These are phyloP conservation scores for Napeogenes sylphis DNA, from an alignment of 2,888 invertebrate species.

Conservation along the genomic window DNA sequence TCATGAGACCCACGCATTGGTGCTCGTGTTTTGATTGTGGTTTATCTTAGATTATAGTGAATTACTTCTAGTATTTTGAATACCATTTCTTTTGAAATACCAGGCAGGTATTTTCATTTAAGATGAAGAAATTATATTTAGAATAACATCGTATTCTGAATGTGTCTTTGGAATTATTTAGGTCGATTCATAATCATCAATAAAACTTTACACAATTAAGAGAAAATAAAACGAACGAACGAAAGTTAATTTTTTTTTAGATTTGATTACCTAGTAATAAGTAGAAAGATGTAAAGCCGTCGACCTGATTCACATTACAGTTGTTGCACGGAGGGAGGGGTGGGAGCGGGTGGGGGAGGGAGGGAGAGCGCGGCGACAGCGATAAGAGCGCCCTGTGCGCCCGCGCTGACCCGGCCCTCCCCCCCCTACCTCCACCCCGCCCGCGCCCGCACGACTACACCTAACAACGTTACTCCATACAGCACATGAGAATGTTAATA, in stretches of 20 bases:
- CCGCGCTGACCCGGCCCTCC: conserved; percentile 50
- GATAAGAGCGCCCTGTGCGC: conserved; percentile 54
- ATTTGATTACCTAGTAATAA: conserved; percentile 7
- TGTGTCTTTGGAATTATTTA: too few species aligned
- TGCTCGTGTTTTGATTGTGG: conserved; percentile 5
- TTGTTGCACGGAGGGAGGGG: conserved; percentile 36
- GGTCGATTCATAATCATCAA: too few species aligned
- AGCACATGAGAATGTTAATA: not conserved
- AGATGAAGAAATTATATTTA: too few species aligned
- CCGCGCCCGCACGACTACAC: conserved; percentile 11
- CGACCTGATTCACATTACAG: conserved; percentile 33
- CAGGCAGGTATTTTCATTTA: too few species aligned
- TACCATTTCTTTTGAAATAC: too few species aligned
- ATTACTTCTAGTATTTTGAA: too few species aligned
- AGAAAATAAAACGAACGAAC: too few species aligned
- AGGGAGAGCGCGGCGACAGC: conserved; percentile 29
- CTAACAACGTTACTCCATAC: not conserved
- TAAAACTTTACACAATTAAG: too few species aligned
- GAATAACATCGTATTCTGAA: too few species aligned
- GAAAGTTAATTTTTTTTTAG: too few species aligned
- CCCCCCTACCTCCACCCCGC: conserved; percentile 21
- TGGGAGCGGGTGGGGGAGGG: conserved; percentile 26
- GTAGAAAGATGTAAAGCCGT: conserved; percentile 23
- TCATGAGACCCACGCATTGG: conserved; percentile 11
- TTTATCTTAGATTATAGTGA: conserved; percentile 1